These are phyloP conservation scores for Dinoponera quadriceps DNA, from an alignment of 1,140 invertebrate genomes.

Conservation along the genomic window DNA sequence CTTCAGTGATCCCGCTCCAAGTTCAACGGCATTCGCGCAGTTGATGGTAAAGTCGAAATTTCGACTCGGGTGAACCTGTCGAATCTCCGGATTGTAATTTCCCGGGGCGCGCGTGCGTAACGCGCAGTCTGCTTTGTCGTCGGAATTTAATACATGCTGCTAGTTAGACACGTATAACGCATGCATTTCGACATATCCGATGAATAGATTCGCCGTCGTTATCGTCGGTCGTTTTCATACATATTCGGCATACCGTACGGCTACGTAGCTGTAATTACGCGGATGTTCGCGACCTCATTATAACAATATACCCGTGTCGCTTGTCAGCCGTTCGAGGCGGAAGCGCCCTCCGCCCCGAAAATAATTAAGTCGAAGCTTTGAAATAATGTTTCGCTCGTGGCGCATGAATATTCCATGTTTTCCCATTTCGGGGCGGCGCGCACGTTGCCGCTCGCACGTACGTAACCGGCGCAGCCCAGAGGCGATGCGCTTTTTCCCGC, in stretches of 20 bases:
- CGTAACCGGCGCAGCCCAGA: slow-evolving; percentile 55
- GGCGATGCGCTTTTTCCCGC: slow-evolving; percentile 56
- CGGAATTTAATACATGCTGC: not conserved
- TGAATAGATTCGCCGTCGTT: slow-evolving; percentile 27
- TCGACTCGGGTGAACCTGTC: too few species aligned
- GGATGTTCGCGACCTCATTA: slow-evolving; percentile 10
- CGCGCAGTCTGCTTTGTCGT: not conserved
- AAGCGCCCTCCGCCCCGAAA: not conserved
- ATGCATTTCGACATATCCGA: not conserved
- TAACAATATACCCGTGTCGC: slow-evolving; percentile 6
- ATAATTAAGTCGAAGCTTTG: slow-evolving; percentile 42
- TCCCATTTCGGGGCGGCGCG: slow-evolving; percentile 34
- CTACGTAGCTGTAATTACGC: not conserved
- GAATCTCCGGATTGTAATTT: too few species aligned
- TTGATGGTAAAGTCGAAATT: too few species aligned
- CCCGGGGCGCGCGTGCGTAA: not conserved
- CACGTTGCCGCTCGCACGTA: slow-evolving; percentile 15
- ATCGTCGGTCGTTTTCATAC: slow-evolving; percentile 21
- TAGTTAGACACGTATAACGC: slow-evolving; percentile 2
- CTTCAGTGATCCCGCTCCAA: too few species aligned
- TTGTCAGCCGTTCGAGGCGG: not conserved
- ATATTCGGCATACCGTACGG: not conserved
- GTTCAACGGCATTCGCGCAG: too few species aligned
- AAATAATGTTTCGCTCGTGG: slow-evolving; percentile 32
- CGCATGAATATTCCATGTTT: slow-evolving; percentile 63